Evolutionary conservation across 2,888 invertebrate genomes (phyloP).

Genomic region (Brenthis daphne): DNA sequence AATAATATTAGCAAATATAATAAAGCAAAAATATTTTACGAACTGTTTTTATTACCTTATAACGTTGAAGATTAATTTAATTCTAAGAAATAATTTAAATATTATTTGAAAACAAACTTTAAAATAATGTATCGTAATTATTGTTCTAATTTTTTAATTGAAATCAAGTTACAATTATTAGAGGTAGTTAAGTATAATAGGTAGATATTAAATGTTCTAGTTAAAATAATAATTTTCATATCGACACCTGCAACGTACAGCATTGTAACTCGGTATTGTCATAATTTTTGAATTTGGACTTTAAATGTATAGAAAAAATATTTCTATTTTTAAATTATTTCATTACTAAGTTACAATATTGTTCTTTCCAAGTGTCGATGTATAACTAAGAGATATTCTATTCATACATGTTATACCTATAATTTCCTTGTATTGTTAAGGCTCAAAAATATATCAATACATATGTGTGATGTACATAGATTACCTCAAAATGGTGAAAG

Average conservation of each 20-base stretch:
- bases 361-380: too few relatives aligned
- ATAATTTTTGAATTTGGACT: too few relatives aligned
- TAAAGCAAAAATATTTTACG: too few relatives aligned
- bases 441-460: slow-evolving; percentile 29
- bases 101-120: neutral
- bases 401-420: slow-evolving; percentile 26
- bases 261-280: too few relatives aligned
- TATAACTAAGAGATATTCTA: slow-evolving; percentile 28
- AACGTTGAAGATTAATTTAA: too few relatives aligned
- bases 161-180: slow-evolving; percentile 36
- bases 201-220: slow-evolving; percentile 35
- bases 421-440: slow-evolving; percentile 22
- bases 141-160: neutral
- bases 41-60: too few relatives aligned
- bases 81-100: neutral
- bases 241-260: too few relatives aligned
- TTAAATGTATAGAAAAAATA: too few relatives aligned
- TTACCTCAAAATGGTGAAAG: slow-evolving; percentile 31
- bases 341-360: too few relatives aligned
- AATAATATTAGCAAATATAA: too few relatives aligned
- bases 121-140: neutral
- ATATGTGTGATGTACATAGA: slow-evolving; percentile 27
- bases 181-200: slow-evolving; percentile 22
- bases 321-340: too few relatives aligned
- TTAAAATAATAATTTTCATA: slow-evolving; percentile 23